A percentile compares a stretch with the other conserved stretches of the same genome.
phyloP scores from a whole-genome alignment of 2,113 vertebrate species.

The Alexandromys fortis region DNA sequence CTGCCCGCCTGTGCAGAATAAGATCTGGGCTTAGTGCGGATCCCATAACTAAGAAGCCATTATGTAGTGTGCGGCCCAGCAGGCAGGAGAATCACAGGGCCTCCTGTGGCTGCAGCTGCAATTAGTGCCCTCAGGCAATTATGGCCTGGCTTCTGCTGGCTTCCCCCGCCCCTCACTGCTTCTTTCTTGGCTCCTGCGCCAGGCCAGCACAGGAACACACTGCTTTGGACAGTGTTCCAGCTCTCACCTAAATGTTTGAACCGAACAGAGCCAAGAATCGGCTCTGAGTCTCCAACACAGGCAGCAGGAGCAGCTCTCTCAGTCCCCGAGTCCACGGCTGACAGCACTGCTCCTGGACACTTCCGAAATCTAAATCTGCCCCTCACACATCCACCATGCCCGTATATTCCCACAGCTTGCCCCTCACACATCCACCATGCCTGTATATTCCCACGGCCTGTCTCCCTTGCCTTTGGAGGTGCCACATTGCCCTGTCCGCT shows the following conservation, averaged over 20 bases:
- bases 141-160: background rate
- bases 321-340: background rate
- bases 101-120: background rate
- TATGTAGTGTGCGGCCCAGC: background rate
- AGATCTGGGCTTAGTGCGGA: background rate
- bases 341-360: background rate
- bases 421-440: background rate
- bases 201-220: background rate
- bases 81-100: background rate
- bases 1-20: background rate
- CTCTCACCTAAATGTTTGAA: background rate
- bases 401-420: too few relatives aligned
- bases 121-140: background rate
- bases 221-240: background rate
- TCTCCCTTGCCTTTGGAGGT: background rate
- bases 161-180: background rate
- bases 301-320: background rate
- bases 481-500: background rate
- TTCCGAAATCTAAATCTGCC: too few relatives aligned
- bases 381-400: background rate
- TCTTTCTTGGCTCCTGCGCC: background rate
- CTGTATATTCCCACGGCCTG: too few relatives aligned
- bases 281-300: background rate
- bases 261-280: background rate
- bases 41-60: background rate